Evolutionary conservation across 2,888 invertebrate genomes (phyloP).

Genomic region (Phortica okadai): DNA sequence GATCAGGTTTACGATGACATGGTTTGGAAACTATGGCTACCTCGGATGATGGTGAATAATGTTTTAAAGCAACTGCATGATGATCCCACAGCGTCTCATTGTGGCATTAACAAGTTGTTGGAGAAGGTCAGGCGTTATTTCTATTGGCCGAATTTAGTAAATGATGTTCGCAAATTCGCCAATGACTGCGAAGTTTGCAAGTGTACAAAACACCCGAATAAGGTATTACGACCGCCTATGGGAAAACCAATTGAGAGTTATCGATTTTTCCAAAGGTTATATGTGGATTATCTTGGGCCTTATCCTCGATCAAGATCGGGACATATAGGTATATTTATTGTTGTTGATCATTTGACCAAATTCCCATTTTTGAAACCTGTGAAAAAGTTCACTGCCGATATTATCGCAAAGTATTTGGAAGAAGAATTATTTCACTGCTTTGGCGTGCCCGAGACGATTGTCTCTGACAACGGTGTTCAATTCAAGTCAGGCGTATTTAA

Average conservation of each 20-base stretch:
- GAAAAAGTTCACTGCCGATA: too few relatives aligned
- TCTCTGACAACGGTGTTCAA: background rate
- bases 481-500: background rate
- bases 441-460: background rate
- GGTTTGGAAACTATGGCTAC: constrained; percentile 40
- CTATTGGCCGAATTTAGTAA: background rate
- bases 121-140: constrained; percentile 3
- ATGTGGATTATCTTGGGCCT: constrained; percentile 2
- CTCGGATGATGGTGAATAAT: background rate
- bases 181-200: background rate
- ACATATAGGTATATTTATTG: too few relatives aligned
- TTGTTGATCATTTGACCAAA: too few relatives aligned
- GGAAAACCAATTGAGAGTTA: background rate
- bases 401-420: background rate
- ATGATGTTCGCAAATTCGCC: background rate
- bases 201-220: background rate
- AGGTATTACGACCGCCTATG: background rate
- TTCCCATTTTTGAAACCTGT: too few relatives aligned
- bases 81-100: constrained; percentile 28
- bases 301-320: constrained; percentile 1
- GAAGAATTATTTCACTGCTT: background rate
- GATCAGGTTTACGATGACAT: constrained; percentile 18
- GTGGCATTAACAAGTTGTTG: background rate
- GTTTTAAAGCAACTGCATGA: constrained; percentile 3
- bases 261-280: background rate